A percentile compares a stretch with the other conserved stretches of the same genome.
Conservation (phyloP, 1,140 invertebrate genomes). For the Nasonia vitripennis region DNA sequence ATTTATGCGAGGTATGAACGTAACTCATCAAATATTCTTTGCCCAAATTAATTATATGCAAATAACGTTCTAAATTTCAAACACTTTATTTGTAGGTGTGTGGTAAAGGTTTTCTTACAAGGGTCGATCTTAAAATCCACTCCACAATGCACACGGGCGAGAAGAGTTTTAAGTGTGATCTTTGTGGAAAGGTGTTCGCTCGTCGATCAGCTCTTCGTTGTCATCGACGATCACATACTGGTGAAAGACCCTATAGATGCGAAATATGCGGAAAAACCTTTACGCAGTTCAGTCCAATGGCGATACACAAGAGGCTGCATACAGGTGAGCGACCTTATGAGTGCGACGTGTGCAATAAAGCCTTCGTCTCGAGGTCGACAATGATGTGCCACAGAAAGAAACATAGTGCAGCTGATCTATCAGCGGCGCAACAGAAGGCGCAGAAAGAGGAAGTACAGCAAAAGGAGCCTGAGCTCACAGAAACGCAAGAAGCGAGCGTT, state of each 20-base stretch:
- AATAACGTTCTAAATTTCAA: background rate
- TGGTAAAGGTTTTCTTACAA: slow-evolving; percentile 81
- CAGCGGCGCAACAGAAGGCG: slow-evolving; percentile 64
- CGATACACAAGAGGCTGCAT: slow-evolving; percentile 80
- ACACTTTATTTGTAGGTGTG: slow-evolving; percentile 72
- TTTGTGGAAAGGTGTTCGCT: slow-evolving; percentile 83
- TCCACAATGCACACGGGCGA: slow-evolving; percentile 83
- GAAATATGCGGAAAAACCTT: slow-evolving; percentile 80
- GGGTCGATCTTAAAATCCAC: slow-evolving; percentile 79
- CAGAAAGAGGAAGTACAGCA: slow-evolving; percentile 44
- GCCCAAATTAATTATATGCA: too few species aligned
- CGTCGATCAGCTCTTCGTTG: slow-evolving; percentile 81
- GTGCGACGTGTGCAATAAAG: slow-evolving; percentile 83
- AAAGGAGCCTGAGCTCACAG: slow-evolving; percentile 12
- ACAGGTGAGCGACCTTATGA: slow-evolving; percentile 88
- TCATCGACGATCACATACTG: slow-evolving; percentile 82
- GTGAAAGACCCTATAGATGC: slow-evolving; percentile 81
- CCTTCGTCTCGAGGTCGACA: slow-evolving; percentile 78
- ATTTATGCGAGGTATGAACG: slow-evolving; percentile 73
- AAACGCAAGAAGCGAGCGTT: background rate
- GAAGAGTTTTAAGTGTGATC: slow-evolving; percentile 81
- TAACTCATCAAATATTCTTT: background rate
- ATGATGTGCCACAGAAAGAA: slow-evolving; percentile 80
- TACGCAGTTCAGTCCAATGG: slow-evolving; percentile 80
- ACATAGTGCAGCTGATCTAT: slow-evolving; percentile 63